A percentile compares a stretch with the other conserved stretches of the same genome.
Evolutionary conservation across 1,140 invertebrate genomes (phyloP).

Genomic region (Eurosta solidaginis): DNA sequence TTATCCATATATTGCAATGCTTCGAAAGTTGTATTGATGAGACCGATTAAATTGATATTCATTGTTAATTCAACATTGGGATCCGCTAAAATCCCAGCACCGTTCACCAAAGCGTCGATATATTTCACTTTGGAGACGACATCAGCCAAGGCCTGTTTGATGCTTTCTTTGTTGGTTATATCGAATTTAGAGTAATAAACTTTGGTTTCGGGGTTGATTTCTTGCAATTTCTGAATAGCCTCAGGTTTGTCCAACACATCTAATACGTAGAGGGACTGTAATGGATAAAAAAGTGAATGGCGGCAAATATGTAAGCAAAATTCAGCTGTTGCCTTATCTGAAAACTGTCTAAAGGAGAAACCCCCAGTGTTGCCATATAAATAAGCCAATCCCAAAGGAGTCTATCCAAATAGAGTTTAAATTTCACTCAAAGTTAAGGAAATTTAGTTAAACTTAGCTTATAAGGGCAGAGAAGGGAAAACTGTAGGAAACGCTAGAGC

Average conservation of each 20-base stretch:
- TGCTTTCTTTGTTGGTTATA: conserved; percentile 44
- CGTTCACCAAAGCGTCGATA: conserved; percentile 51
- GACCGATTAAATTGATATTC: conserved; percentile 51
- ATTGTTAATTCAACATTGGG: conserved; percentile 50
- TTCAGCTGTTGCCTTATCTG: too few species aligned
- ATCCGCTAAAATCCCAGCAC: conserved; percentile 52
- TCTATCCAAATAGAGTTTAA: too few species aligned
- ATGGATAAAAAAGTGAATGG: not conserved
- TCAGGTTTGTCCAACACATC: conserved; percentile 50
- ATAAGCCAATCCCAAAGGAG: too few species aligned
- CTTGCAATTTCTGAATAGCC: conserved; percentile 45
- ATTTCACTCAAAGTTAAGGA: too few species aligned
- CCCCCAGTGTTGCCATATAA: too few species aligned
- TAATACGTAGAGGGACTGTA: conserved; percentile 48
- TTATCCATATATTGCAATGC: conserved; percentile 62
- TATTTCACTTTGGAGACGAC: conserved; percentile 46
- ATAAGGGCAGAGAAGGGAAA: too few species aligned
- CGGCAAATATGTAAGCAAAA: too few species aligned
- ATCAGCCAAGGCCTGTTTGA: conserved; percentile 43
- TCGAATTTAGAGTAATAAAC: conserved; percentile 50
- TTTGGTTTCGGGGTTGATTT: conserved; percentile 48
- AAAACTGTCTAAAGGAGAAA: too few species aligned
- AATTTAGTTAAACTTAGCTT: too few species aligned
- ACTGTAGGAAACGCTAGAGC: too few species aligned
- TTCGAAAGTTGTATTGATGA: conserved; percentile 50